phyloP scores from a whole-genome alignment of 2,113 vertebrate species.

The Eubucco bourcierii region DNA sequence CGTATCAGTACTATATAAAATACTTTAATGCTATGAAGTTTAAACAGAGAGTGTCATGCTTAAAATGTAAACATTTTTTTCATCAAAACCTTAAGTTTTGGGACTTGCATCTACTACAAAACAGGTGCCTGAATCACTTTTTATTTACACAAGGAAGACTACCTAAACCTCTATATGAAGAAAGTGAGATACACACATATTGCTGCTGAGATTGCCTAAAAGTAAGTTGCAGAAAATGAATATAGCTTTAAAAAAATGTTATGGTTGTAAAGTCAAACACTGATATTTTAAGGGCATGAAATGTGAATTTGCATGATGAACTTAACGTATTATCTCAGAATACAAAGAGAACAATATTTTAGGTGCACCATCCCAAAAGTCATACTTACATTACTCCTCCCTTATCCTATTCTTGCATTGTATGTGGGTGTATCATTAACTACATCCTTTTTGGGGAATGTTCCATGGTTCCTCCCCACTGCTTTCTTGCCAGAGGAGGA shows the following conservation, averaged over 20 bases:
- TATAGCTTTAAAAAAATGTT: background rate
- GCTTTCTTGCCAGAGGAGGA: constrained; percentile 63
- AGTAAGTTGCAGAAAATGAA: background rate
- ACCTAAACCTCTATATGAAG: background rate
- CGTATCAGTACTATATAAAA: background rate
- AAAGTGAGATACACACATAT: background rate
- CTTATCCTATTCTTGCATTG: constrained; percentile 58
- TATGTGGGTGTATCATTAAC: constrained; percentile 51
- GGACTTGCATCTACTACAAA: background rate
- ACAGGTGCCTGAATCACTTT: background rate
- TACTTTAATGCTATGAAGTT: background rate
- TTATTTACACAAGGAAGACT: background rate
- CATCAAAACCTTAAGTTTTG: background rate
- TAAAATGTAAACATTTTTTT: background rate
- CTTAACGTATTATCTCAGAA: background rate
- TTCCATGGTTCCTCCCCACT: constrained; percentile 50
- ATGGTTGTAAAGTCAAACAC: background rate
- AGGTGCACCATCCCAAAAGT: constrained; percentile 30
- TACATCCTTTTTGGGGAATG: constrained; percentile 53
- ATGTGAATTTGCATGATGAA: background rate
- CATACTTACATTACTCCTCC: constrained; percentile 61
- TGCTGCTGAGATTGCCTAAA: background rate
- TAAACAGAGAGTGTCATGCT: background rate
- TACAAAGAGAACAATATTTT: background rate
- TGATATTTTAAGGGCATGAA: background rate